phyloP scores from a whole-genome alignment of 2,888 invertebrate genomes.

The Myathropa florea region DNA sequence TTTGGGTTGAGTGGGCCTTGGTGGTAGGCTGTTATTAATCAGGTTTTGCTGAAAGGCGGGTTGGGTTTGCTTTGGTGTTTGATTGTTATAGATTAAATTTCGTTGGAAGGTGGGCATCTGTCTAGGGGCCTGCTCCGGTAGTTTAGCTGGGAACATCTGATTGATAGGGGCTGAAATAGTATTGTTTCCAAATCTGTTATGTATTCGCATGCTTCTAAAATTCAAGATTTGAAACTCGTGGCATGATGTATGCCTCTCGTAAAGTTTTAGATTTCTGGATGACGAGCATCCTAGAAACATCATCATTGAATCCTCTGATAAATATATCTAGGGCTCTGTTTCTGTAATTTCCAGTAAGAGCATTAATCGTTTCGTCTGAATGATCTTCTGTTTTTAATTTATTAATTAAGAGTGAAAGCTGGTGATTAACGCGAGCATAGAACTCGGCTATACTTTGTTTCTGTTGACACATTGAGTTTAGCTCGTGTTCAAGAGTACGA shows the following conservation, averaged over 20 bases:
- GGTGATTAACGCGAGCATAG: slow-evolving; percentile 13
- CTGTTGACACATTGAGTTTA: neutral
- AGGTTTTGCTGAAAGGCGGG: neutral
- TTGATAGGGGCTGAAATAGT: slow-evolving; percentile 11
- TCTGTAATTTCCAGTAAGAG: slow-evolving; percentile 60
- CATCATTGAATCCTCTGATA: slow-evolving; percentile 29
- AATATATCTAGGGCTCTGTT: slow-evolving; percentile 73
- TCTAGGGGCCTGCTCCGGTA: neutral
- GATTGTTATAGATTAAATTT: slow-evolving; percentile 4
- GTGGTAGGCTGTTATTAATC: slow-evolving; percentile 6
- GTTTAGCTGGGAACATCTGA: slow-evolving; percentile 8
- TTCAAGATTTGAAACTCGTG: slow-evolving; percentile 53
- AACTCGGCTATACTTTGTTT: slow-evolving; percentile 23
- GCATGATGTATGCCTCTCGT: slow-evolving; percentile 51
- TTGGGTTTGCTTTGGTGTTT: slow-evolving; percentile 8
- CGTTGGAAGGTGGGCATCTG: slow-evolving; percentile 12
- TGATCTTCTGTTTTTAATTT: slow-evolving; percentile 65
- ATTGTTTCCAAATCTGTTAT: slow-evolving; percentile 15
- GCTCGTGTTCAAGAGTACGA: slow-evolving; percentile 12
- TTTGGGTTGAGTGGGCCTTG: slow-evolving; percentile 22
- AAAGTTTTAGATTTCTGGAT: slow-evolving; percentile 39
- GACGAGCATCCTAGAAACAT: slow-evolving; percentile 39
- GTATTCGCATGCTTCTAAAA: slow-evolving; percentile 11
- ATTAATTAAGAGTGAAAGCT: slow-evolving; percentile 21
- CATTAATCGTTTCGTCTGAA: slow-evolving; percentile 55